These are phyloP conservation scores for Lagocephalus sceleratus DNA, from an alignment of 2,797 vertebrate genomes.

Conservation along the genomic window DNA sequence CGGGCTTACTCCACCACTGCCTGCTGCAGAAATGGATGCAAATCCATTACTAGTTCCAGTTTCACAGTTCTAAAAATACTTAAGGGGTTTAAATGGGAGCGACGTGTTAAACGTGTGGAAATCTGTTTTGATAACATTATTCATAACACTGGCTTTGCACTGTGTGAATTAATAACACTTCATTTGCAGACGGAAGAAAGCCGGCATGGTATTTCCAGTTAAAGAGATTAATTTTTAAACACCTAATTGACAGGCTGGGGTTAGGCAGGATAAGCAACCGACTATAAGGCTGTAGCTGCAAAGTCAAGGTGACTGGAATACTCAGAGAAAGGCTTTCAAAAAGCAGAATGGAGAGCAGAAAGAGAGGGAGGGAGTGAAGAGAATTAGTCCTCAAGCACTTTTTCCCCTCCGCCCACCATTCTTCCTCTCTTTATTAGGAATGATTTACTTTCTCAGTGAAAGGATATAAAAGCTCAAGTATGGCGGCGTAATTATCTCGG, in stretches of 20 bases:
- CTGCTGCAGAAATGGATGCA: constrained; percentile 67
- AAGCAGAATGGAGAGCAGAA: constrained; percentile 61
- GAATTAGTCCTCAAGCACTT: constrained; percentile 80
- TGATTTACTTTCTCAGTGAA: constrained; percentile 83
- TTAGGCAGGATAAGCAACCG: constrained; percentile 84
- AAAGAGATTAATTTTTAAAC: constrained; percentile 90
- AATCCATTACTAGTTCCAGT: constrained; percentile 77
- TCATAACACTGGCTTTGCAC: constrained; percentile 81
- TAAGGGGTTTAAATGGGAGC: constrained; percentile 76
- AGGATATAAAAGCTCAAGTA: constrained; percentile 85
- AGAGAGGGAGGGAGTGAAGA: constrained; percentile 67
- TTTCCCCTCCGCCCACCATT: constrained; percentile 71
- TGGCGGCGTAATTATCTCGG: constrained; percentile 78
- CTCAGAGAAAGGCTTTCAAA: constrained; percentile 76
- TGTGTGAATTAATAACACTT: constrained; percentile 86
- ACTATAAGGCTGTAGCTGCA: constrained; percentile 77
- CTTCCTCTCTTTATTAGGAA: constrained; percentile 81
- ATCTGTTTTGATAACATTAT: constrained; percentile 89
- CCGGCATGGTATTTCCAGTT: constrained; percentile 83
- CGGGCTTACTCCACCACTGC: constrained; percentile 63
- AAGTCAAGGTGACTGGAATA: constrained; percentile 87
- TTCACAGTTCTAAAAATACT: constrained; percentile 82
- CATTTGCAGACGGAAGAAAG: constrained; percentile 84
- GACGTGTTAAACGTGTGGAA: constrained; percentile 83
- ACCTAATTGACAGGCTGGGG: constrained; percentile 85